Evolutionary conservation across 2,888 invertebrate species (phyloP).

Genomic region (Cataglyphis albicans): DNA sequence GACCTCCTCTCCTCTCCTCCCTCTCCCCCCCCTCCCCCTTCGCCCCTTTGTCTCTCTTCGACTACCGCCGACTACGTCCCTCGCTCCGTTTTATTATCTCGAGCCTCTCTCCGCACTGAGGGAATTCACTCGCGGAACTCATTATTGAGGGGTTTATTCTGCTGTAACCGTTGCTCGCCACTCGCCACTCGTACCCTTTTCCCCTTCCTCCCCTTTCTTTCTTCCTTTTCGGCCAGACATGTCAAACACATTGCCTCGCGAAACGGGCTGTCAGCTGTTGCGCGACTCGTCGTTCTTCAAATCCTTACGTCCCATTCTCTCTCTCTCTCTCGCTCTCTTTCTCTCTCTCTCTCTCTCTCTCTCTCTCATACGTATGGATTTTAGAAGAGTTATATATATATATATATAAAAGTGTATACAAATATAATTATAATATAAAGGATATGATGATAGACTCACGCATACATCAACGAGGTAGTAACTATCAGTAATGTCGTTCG

Average conservation of each 20-base stretch:
- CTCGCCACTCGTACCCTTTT: conserved; percentile 59
- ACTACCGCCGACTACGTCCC: conserved; percentile 70
- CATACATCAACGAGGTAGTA: neutral
- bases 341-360: neutral
- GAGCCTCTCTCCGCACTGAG: conserved; percentile 79
- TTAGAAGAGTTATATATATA: neutral
- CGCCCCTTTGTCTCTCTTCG: conserved; percentile 56
- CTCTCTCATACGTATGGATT: neutral
- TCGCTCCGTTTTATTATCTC: conserved; percentile 83
- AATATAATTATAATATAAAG: neutral
- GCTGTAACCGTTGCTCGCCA: conserved; percentile 80
- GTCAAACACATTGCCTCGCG: conserved; percentile 23
- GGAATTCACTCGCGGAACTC: conserved; percentile 84
- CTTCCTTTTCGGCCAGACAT: conserved; percentile 11
- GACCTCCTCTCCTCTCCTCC: neutral
- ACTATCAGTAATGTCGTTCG: neutral
- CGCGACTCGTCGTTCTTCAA: neutral
- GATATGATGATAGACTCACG: neutral
- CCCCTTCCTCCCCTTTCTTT: conserved; percentile 35
- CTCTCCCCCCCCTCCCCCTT: neutral
- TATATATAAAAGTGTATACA: neutral
- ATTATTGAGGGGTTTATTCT: conserved; percentile 86
- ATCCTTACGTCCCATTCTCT: neutral
- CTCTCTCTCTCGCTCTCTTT: too few species aligned
- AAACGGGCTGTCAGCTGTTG: neutral